These are phyloP conservation scores for Chymomyza fuscimana DNA, from an alignment of 2,888 invertebrate genomes.

Conservation along the genomic window DNA sequence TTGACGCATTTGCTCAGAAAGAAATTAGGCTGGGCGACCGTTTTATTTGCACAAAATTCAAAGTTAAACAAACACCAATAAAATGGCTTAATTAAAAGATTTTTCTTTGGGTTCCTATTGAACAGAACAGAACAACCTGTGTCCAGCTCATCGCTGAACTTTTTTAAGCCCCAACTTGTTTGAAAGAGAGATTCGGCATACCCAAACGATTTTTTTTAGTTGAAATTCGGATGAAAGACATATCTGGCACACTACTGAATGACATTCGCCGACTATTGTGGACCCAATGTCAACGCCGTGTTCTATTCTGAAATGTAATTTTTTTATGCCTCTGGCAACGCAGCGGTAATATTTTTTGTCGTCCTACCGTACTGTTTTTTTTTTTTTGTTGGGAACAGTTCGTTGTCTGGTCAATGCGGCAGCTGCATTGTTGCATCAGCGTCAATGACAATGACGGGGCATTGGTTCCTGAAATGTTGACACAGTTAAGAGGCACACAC, in stretches of 20 bases:
- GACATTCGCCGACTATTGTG: constrained; percentile 41
- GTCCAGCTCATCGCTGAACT: too few species aligned
- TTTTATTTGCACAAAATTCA: background rate
- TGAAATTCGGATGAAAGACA: constrained; percentile 18
- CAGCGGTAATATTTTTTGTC: constrained; percentile 24
- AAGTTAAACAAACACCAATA: background rate
- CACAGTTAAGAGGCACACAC: background rate
- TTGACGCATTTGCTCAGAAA: constrained; percentile 34
- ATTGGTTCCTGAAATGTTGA: constrained; percentile 7
- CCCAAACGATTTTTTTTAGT: background rate
- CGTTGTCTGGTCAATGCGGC: constrained; percentile 1
- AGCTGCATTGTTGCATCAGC: constrained; percentile 11
- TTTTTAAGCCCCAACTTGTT: too few species aligned
- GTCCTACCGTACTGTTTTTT: background rate
- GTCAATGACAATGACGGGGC: constrained; percentile 20
- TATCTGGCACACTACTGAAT: constrained; percentile 29
- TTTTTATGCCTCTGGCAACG: constrained; percentile 28
- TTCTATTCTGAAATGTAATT: constrained; percentile 1
- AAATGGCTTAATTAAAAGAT: background rate
- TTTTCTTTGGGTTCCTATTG: background rate
- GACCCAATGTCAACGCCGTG: background rate
- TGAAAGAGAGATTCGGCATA: too few species aligned
- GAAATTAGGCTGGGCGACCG: constrained; percentile 8
- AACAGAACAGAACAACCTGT: too few species aligned
- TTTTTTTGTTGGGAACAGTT: constrained; percentile 5